Percentiles rank a stretch among this genome's conserved stretches.
phyloP scores from a whole-genome alignment of 2,888 invertebrate species.

The Meiosimyza decipiens region DNA sequence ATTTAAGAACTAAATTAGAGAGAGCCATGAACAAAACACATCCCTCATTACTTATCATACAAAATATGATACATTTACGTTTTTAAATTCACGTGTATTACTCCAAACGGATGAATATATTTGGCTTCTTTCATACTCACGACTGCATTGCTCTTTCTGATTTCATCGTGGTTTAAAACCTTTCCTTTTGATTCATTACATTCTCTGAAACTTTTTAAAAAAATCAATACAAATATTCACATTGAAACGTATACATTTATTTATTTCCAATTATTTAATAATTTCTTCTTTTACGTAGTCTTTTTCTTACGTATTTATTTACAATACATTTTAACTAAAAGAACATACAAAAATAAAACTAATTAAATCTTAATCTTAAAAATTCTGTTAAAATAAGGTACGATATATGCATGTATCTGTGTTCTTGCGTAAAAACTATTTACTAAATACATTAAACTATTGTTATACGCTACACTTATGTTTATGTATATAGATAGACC shows the following conservation, averaged over 20 bases:
- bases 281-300: conserved; percentile 24
- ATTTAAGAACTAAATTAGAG: no score
- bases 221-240: conserved; percentile 6
- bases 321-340: conserved; percentile 38
- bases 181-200: no score
- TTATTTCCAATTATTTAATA: conserved; percentile 33
- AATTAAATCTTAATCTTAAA: conserved; percentile 29
- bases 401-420: conserved; percentile 22
- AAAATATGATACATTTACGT: no score
- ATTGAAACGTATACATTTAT: conserved; percentile 43
- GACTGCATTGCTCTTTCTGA: no score
- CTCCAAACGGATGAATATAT: no score
- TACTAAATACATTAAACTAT: conserved; percentile 22
- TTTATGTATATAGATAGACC: background rate
- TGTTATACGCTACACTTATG: conserved; percentile 24
- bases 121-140: no score
- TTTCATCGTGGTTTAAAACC: no score
- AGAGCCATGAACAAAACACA: no score
- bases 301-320: conserved; percentile 32
- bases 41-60: no score
- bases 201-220: background rate
- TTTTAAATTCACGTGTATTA: no score
- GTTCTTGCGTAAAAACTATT: conserved; percentile 12
- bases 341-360: conserved; percentile 39
- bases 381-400: conserved; percentile 42